Evolutionary conservation across 2,797 vertebrate species (phyloP).

Genomic region (Uromys caudimaculatus): DNA sequence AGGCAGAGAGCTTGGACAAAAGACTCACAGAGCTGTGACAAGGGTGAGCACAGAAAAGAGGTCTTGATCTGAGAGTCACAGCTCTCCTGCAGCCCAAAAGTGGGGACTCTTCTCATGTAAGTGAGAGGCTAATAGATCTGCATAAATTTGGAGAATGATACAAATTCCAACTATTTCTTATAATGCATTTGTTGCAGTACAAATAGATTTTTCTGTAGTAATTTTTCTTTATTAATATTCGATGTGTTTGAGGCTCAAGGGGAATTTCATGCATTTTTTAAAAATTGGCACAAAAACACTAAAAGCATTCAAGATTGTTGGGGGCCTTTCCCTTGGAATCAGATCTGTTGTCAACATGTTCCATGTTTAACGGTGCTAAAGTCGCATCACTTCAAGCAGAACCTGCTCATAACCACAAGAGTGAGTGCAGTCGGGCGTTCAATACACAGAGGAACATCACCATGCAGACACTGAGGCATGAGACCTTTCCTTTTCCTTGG

Average conservation of each 20-base stretch:
- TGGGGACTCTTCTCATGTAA: not conserved
- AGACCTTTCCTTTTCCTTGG: not conserved
- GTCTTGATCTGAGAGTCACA: not conserved
- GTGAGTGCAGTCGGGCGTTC: not conserved
- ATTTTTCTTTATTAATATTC: not conserved
- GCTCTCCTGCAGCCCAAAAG: rapidly evolving
- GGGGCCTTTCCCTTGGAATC: not conserved
- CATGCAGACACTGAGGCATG: not conserved
- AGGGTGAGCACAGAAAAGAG: not conserved
- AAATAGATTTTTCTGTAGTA: not conserved
- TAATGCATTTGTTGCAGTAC: not conserved
- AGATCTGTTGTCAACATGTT: not conserved
- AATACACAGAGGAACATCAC: not conserved
- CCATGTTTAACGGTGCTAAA: too few relatives aligned
- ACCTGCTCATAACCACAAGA: not conserved
- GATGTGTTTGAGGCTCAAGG: not conserved
- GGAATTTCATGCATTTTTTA: not conserved
- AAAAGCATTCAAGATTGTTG: not conserved
- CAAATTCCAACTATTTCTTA: not conserved
- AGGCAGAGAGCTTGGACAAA: not conserved
- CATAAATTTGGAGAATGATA: not conserved
- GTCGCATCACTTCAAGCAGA: not conserved
- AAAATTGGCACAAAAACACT: not conserved
- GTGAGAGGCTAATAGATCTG: not conserved
- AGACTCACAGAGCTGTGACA: not conserved